phyloP scores from a whole-genome alignment of 2,797 vertebrate genomes.

The Ciconia nigra region DNA sequence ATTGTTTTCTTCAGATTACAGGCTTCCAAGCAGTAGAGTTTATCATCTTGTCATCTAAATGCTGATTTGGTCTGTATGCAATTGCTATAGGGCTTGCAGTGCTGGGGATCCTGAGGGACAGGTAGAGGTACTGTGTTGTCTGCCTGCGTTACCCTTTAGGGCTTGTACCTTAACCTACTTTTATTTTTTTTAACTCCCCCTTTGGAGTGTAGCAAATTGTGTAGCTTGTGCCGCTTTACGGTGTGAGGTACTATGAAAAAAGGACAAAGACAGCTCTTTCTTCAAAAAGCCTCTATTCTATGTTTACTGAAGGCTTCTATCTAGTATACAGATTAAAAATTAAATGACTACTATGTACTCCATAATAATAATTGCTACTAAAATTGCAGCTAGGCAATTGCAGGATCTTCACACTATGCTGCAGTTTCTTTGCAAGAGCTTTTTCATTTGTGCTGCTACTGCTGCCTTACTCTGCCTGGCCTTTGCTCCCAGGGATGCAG shows the following conservation, averaged over 20 bases:
- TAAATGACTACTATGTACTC: accelerated
- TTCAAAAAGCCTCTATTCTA: not conserved
- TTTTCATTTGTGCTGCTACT: not conserved
- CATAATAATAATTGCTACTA: not conserved
- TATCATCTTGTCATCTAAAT: accelerated
- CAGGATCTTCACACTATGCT: accelerated
- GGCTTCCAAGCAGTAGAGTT: accelerated
- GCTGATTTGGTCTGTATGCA: accelerated
- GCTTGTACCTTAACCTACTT: accelerated
- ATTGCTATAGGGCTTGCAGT: accelerated
- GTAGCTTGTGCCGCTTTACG: accelerated
- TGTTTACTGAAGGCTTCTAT: too few relatives aligned
- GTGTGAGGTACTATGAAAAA: accelerated
- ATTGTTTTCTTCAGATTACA: accelerated
- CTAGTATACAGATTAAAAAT: accelerated
- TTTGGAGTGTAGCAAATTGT: accelerated
- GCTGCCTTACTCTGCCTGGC: not conserved
- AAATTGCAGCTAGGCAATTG: too few relatives aligned
- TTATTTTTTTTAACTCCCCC: accelerated
- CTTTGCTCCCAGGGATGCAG: not conserved
- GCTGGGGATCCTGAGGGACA: too few relatives aligned
- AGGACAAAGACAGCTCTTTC: not conserved
- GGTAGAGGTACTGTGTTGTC: accelerated
- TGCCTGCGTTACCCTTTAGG: accelerated
- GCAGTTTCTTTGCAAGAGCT: not conserved